These are phyloP conservation scores for Chloroclysta siterata DNA, from an alignment of 2,888 invertebrate genomes.

Conservation along the genomic window DNA sequence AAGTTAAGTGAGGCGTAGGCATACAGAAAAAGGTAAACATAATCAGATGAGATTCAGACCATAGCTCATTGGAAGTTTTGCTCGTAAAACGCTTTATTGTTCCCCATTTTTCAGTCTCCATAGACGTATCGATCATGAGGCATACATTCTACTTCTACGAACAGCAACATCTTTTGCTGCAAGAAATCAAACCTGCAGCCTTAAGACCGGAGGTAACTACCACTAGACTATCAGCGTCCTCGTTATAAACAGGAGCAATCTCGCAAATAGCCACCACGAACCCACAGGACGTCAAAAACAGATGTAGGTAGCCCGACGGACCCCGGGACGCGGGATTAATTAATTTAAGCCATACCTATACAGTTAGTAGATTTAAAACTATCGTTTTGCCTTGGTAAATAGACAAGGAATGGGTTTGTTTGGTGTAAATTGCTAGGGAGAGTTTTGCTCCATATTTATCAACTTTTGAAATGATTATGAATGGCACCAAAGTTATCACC, in stretches of 20 bases:
- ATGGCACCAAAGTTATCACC: no score
- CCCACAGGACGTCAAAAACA: slow-evolving; percentile 14
- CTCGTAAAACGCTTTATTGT: no score
- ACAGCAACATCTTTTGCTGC: no score
- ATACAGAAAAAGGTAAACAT: no score
- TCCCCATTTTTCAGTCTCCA: no score
- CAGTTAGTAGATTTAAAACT: not conserved
- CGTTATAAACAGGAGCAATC: slow-evolving; percentile 17
- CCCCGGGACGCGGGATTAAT: slow-evolving; percentile 14
- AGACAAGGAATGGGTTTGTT: not conserved
- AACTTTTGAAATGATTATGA: no score
- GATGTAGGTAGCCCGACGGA: slow-evolving; percentile 12
- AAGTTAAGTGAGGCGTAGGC: no score
- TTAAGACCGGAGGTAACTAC: not conserved
- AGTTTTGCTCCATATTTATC: not conserved
- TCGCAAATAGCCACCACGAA: slow-evolving; percentile 6
- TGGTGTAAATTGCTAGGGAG: not conserved
- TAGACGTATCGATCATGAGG: no score
- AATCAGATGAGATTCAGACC: no score
- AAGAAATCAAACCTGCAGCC: not conserved
- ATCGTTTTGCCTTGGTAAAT: not conserved
- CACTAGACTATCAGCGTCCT: not conserved
- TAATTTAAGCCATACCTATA: slow-evolving; percentile 26
- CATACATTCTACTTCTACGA: no score
- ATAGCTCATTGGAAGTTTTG: no score